Evolutionary conservation across 2,797 vertebrate species (phyloP).

Genomic region (Rachycentron canadum): DNA sequence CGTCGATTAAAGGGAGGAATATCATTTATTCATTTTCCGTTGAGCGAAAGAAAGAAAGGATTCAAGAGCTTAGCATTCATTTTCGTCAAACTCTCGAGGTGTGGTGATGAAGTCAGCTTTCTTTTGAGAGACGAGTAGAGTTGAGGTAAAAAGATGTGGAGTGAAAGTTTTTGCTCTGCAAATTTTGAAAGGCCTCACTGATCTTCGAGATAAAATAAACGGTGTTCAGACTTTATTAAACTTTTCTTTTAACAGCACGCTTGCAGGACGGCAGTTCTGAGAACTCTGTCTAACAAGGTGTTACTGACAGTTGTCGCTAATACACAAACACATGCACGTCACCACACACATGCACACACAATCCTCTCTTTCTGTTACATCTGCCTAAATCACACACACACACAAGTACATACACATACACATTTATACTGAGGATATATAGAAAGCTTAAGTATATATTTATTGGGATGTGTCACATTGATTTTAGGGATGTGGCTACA

Average conservation of each 20-base stretch:
- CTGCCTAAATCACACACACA: not conserved
- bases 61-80: conserved; percentile 78
- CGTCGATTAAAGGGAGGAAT: conserved; percentile 81
- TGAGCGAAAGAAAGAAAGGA: conserved; percentile 73
- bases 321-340: conserved; percentile 25
- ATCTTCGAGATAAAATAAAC: conserved; percentile 73
- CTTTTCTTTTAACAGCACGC: conserved; percentile 58
- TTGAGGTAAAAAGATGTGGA: conserved; percentile 60
- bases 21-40: conserved; percentile 87
- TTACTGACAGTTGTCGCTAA: conserved; percentile 51
- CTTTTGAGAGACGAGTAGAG: conserved; percentile 69
- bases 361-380: conserved; percentile 8
- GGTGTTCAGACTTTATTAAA: conserved; percentile 79
- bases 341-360: conserved; percentile 14
- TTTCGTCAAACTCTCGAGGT: conserved; percentile 79
- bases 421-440: conserved; percentile 11
- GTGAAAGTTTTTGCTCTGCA: conserved; percentile 67
- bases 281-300: conserved; percentile 61
- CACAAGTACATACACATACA: not conserved
- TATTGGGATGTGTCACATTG: conserved; percentile 50
- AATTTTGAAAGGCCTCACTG: conserved; percentile 69
- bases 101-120: conserved; percentile 82
- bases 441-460: conserved; percentile 28
- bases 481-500: conserved; percentile 48
- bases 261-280: conserved; percentile 58